phyloP scores from a whole-genome alignment of 1,140 invertebrate genomes.

The Bursaphelenchus mucronatus region DNA sequence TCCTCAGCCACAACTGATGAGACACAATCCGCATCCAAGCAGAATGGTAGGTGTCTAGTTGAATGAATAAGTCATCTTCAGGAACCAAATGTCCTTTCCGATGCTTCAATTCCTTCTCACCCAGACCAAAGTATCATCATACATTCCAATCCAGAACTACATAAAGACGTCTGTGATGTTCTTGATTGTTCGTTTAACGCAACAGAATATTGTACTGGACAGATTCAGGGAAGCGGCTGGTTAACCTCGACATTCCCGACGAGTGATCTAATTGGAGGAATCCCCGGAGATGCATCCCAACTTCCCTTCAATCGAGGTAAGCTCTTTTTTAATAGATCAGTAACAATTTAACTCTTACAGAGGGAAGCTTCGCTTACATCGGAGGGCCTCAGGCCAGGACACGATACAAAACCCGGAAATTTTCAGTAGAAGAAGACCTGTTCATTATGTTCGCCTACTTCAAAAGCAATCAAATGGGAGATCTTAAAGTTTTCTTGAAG shows the following conservation, averaged over 20 bases:
- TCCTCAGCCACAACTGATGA: conserved; percentile 8
- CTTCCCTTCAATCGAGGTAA: conserved; percentile 42
- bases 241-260: conserved; percentile 27
- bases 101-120: not conserved
- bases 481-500: conserved; percentile 36
- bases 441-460: conserved; percentile 48
- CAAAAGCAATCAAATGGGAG: conserved; percentile 31
- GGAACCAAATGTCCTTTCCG: not conserved
- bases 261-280: conserved; percentile 46
- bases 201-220: conserved; percentile 24
- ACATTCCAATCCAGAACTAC: not conserved
- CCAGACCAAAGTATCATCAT: not conserved
- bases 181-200: conserved; percentile 31
- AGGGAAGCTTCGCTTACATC: conserved; percentile 35
- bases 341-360: not conserved
- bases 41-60: not conserved
- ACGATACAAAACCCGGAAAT: conserved; percentile 39
- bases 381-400: conserved; percentile 30
- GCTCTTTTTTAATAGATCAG: conserved; percentile 11
- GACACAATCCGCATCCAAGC: not conserved
- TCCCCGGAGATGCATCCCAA: conserved; percentile 43
- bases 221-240: conserved; percentile 40
- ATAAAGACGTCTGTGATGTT: conserved; percentile 17
- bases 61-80: not conserved
- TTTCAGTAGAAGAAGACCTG: conserved; percentile 38